These are phyloP conservation scores for Coronaproctus castanopsis DNA, from an alignment of 2,888 invertebrate genomes.

Conservation along the genomic window DNA sequence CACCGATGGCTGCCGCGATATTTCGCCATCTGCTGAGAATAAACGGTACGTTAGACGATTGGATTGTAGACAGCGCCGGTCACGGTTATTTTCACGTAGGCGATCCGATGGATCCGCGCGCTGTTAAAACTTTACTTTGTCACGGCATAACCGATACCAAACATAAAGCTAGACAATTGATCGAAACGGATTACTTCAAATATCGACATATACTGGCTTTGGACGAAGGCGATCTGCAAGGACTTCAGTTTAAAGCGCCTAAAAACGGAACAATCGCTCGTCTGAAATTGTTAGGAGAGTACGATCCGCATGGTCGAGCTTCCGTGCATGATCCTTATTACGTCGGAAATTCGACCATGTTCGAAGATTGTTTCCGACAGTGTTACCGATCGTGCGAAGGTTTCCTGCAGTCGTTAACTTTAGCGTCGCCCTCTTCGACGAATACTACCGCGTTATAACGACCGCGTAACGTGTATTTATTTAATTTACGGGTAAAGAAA, in stretches of 20 bases:
- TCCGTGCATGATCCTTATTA: conserved; percentile 85
- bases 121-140: conserved; percentile 45
- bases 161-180: conserved; percentile 53
- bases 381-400: conserved; percentile 43
- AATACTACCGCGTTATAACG: too few relatives aligned
- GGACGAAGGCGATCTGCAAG: conserved; percentile 54
- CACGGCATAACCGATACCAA: conserved; percentile 43
- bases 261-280: conserved; percentile 40
- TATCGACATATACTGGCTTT: conserved; percentile 89
- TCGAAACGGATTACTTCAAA: conserved; percentile 46
- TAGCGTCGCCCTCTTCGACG: too few relatives aligned
- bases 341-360: conserved; percentile 43
- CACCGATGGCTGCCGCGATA: conserved; percentile 86
- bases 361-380: conserved; percentile 55
- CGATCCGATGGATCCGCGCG: conserved; percentile 55
- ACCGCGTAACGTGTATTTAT: too few relatives aligned
- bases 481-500: too few relatives aligned
- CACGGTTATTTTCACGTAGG: conserved; percentile 78
- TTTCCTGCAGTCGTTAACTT: conserved; percentile 35
- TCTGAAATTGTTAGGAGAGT: conserved; percentile 60
- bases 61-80: conserved; percentile 80
- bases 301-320: conserved; percentile 55
- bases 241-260: conserved; percentile 40
- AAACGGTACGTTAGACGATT: conserved; percentile 38
- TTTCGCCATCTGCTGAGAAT: conserved; percentile 57